A percentile compares a stretch with the other conserved stretches of the same genome.
Conservation (phyloP, 2,797 vertebrate species). For the Clarias laeviceps region DNA sequence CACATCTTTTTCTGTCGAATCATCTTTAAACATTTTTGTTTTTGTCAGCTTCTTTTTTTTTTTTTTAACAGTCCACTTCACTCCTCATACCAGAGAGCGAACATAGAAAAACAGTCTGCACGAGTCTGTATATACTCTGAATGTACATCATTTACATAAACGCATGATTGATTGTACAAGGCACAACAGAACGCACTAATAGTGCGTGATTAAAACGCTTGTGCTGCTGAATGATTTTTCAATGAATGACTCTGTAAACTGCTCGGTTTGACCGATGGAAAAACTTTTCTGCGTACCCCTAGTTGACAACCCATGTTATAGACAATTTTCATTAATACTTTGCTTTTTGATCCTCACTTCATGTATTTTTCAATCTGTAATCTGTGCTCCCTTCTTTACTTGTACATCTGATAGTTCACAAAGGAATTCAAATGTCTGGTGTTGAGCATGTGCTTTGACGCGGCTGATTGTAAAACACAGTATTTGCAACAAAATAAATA, state of each 20-base stretch:
- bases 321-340: not conserved
- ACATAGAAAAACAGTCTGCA: not conserved
- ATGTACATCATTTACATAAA: not conserved
- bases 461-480: not conserved
- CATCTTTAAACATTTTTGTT: not conserved
- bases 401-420: not conserved
- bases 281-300: not conserved
- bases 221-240: not conserved
- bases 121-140: not conserved
- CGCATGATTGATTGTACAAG: not conserved
- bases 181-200: not conserved
- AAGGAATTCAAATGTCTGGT: too few species aligned
- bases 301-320: not conserved
- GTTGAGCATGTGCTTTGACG: not conserved
- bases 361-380: not conserved
- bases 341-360: not conserved
- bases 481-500: not conserved
- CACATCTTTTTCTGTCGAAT: not conserved
- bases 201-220: not conserved
- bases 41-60: not conserved
- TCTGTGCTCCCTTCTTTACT: not conserved
- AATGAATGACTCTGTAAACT: not conserved
- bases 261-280: not conserved
- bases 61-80: not conserved
- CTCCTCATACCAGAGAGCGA: not conserved